These are phyloP conservation scores for Periphyllus acericola DNA, from an alignment of 2,888 invertebrate species.

Conservation along the genomic window DNA sequence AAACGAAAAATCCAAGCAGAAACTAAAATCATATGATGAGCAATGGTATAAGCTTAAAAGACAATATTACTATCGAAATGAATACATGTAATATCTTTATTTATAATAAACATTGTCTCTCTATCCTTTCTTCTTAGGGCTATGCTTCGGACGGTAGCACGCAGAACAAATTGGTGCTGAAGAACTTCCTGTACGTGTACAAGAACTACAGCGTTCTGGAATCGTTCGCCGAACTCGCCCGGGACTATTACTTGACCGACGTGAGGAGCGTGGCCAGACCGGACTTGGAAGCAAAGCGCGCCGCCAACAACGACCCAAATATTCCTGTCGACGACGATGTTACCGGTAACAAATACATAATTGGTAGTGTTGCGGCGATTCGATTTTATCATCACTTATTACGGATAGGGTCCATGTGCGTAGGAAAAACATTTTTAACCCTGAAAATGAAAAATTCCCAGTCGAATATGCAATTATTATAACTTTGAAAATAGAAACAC, in stretches of 20 bases:
- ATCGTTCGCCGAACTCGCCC: conserved; percentile 72
- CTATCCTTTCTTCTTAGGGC: conserved; percentile 22
- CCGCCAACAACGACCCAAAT: neutral
- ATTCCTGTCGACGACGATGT: neutral
- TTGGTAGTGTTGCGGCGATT: neutral
- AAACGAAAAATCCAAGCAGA: too few species aligned
- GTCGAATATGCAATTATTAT: too few species aligned
- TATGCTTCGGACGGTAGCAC: conserved; percentile 64
- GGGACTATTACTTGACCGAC: conserved; percentile 73
- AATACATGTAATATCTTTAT: too few species aligned
- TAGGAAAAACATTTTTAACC: neutral
- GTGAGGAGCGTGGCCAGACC: conserved; percentile 72
- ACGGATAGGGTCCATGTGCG: neutral
- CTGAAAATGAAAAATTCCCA: too few species aligned
- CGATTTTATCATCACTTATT: neutral
- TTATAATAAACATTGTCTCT: too few species aligned
- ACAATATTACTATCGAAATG: too few species aligned
- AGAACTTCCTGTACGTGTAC: conserved; percentile 77
- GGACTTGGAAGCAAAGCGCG: conserved; percentile 31
- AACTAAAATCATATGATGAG: too few species aligned
- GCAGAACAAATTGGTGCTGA: conserved; percentile 72
- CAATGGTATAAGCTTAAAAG: too few species aligned
- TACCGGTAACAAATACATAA: neutral
- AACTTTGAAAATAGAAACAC: too few species aligned
- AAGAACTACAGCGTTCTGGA: conserved; percentile 74